Percentiles rank a stretch among this genome's conserved stretches.
These are phyloP conservation scores for Pogonocichla stellata DNA, from an alignment of 2,113 vertebrate species.

Conservation along the genomic window DNA sequence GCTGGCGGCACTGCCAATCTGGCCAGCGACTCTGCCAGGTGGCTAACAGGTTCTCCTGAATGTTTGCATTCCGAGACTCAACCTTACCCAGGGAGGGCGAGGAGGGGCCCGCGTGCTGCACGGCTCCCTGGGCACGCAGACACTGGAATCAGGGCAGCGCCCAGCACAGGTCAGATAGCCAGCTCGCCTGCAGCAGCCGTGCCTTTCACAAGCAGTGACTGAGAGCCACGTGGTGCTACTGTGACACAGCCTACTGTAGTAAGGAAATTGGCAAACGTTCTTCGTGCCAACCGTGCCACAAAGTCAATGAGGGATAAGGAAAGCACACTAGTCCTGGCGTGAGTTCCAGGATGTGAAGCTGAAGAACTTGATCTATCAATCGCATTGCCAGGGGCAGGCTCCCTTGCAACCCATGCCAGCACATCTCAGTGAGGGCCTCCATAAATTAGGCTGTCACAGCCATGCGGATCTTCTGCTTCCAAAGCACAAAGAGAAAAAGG, in stretches of 20 bases:
- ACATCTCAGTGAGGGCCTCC: neutral
- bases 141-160: neutral
- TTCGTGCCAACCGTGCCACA: neutral
- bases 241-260: neutral
- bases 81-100: neutral
- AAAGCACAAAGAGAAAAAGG: neutral
- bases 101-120: neutral
- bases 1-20: conserved; percentile 43
- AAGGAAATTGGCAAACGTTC: neutral
- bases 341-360: conserved; percentile 3
- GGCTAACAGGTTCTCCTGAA: conserved; percentile 49
- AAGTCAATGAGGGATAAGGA: neutral
- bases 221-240: neutral
- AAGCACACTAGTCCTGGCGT: neutral
- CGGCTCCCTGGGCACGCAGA: neutral
- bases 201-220: neutral
- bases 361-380: neutral
- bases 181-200: neutral
- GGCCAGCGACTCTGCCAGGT: conserved; percentile 42
- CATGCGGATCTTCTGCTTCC: neutral
- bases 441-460: neutral
- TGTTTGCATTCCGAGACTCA: conserved; percentile 26
- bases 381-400: neutral
- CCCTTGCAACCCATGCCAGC: neutral
- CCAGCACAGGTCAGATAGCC: neutral